Base-by-base conservation (phyloP, 1,140 invertebrate genomes). In the Drosophila orena region DNA sequence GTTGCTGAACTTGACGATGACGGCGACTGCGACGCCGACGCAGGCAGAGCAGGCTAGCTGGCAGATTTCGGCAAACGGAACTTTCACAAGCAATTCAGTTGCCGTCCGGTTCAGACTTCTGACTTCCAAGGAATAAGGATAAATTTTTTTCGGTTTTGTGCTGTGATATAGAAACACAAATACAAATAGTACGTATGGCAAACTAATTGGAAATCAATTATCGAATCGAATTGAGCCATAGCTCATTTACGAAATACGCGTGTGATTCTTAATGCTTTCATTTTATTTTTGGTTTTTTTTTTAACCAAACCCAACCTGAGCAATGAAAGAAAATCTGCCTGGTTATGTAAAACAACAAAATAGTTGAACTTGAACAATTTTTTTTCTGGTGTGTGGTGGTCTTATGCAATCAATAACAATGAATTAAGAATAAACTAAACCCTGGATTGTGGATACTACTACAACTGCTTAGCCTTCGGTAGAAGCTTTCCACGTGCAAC, bases 71-170 rank as follows among this genome's bases (percentile, higher is more conserved):
- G 40, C 59, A 20, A 53, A n/a, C 56, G 20, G 54, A 58, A 22
- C 46, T 66, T 85, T 81, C 89, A 91, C 81, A 89, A 91, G 84
- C 90, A 81, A 83, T 91, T 89, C 56, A 91, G 76, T 91, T 79
- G 90, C 83, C 80, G 84, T 83, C 69, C 90, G 90, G 90, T 91
- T 58, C 86, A 91, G 90, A 91, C 90, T 76, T 90, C 85, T 81
- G 72, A 59, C 72, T 85, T 77, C 72, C 61, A 79, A 72, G 83
- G 84, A 90, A 80, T 89, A 89, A 90, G 77, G 85, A 89, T 89
- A 84, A 89, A 60, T 88, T 90, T 85, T 91, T 90, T 91, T 81
- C 60, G 59, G 64, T 65, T 91, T 90, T 80, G 83, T 90, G 81
- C 90, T 91, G 90, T 91, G 90, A 91, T 91, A 91, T 86, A 71